Evolutionary conservation across 2,888 invertebrate species (phyloP).

Genomic region (Clistopyga incitator): DNA sequence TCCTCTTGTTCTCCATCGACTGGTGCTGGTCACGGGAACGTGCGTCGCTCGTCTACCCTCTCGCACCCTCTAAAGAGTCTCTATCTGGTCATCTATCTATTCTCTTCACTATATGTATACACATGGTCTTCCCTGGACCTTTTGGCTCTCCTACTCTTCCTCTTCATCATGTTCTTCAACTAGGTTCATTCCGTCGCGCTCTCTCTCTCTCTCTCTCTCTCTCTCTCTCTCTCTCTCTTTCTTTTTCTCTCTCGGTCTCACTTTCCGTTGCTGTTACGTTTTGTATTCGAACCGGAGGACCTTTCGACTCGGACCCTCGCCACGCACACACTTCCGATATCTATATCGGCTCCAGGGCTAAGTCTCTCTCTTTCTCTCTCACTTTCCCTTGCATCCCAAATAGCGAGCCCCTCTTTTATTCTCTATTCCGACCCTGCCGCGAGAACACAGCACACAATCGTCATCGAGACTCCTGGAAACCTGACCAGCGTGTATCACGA

Average conservation of each 20-base stretch:
- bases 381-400: conserved; percentile 16
- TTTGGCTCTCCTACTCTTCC: conserved; percentile 36
- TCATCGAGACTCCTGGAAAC: conserved; percentile 76
- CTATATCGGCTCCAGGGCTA: conserved; percentile 10
- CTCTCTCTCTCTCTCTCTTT: conserved; percentile 3
- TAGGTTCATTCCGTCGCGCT: neutral
- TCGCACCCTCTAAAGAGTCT: conserved; percentile 59
- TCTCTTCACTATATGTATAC: conserved; percentile 31
- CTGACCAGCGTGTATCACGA: conserved; percentile 69
- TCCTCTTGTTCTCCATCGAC: conserved; percentile 48
- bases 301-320: conserved; percentile 58
- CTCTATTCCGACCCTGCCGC: conserved; percentile 38
- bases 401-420: conserved; percentile 21
- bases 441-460: conserved; percentile 59
- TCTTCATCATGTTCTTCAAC: conserved; percentile 3
- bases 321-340: conserved; percentile 48
- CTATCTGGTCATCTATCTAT: conserved; percentile 64
- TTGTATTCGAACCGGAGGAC: conserved; percentile 71
- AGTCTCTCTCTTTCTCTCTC: conserved; percentile 30
- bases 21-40: neutral
- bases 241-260: conserved; percentile 43
- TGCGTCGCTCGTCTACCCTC: conserved; percentile 34
- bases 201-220: conserved; percentile 42
- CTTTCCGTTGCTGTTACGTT: conserved; percentile 57
- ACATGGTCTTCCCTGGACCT: neutral